Evolutionary conservation across 1,140 invertebrate genomes (phyloP), one percentile per base, ranked within the genome.

Genomic region (Macrosteles quadrilineatus): DNA sequence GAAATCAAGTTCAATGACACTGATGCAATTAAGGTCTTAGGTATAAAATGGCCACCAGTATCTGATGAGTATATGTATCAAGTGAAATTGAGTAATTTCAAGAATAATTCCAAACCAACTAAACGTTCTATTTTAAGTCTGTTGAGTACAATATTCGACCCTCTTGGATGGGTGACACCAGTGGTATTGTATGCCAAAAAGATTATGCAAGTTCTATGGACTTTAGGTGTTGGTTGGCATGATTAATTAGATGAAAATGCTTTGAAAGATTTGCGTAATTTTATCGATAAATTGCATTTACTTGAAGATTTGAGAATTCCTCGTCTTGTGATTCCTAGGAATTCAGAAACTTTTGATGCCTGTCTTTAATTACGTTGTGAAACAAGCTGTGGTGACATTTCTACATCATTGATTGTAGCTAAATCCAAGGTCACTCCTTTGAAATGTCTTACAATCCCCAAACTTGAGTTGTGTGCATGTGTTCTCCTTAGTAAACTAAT

Each of bases 121-220:
- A 65, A 65, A 4, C 2, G 63, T 3, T n/a, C 19, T 2, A 19
- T 67, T 50, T 25, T 80, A 9, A 79, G 78, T n/a, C 72, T 75
- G 36, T 75, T 78, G n/a, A 72, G 74, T 9, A 67, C 76, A 70
- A 65, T 79, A 23, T 80, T 73, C 45, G 78, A 80, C 53, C 76
- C 76, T 0, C 59, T 78, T 21, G 81, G 80, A n/a, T 74, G 77
- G 55, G 30, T 81, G 2, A 69, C 76, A 19, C 82, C 80, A 19
- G 36, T 80, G 1, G 76, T 75, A 23, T 73, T 82, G 6, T 68
- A 31, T 19, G 72, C 76, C 2, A 83, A 83, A 73, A 73, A 80
- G 2, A 29, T 82, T 1, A 77, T 83, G 29, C 80, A 83, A 76
- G 64, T 72, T 12, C 29, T 81, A 0, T 80, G 80, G 78, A 67